Evolutionary conservation across 2,797 vertebrate species (phyloP), one percentile per base, ranked within the genome.

Genomic region (Cirrhinus mrigala): DNA sequence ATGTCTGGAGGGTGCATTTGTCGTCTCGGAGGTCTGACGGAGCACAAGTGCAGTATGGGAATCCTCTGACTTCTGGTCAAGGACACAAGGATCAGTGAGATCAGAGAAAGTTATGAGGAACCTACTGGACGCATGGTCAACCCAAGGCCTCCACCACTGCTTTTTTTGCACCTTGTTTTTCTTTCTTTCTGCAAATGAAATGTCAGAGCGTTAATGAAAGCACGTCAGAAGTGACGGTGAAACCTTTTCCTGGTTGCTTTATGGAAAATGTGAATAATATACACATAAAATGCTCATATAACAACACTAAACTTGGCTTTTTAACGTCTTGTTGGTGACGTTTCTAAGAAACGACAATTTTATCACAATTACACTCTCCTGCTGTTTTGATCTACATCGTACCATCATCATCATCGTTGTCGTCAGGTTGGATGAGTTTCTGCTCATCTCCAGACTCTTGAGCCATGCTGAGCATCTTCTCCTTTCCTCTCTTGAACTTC

Each of bases 41-140:
- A 94, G 95, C 93, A 93, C 94, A 87, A 87, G 85, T 88, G 88
- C 95, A 94, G 94, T 93, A 90, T 90, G 92, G 90, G 95, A 95
- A 95, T 95, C 93, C 92, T 95, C 95, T 93, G 93, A 91, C 92
- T 98, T 99, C 98, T 99, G 97, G 96, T 99, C 97, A 98, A 99
- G 98, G 98, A 99, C 98, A 98, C 97, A 97, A 98, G 97, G 96
- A 95, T 96, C 96, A 95, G 93, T 95, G 83, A 92, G 95, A 97
- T 96, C 95, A 94, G 95, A 97, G 96, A 90, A 98, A 95, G 96
- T 95, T 94, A 96, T 96, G 92, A 94, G 96, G 95, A 98, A 99
- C 98, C 97, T 99, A 99, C 98, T 99, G 96, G 98, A 99, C 96
- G 98, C 98, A 97, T 99, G 98, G 97, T 99, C 98, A 97, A 99